Conservation (phyloP, 2,888 invertebrate genomes). For the Campopleginae sp. region DNA sequence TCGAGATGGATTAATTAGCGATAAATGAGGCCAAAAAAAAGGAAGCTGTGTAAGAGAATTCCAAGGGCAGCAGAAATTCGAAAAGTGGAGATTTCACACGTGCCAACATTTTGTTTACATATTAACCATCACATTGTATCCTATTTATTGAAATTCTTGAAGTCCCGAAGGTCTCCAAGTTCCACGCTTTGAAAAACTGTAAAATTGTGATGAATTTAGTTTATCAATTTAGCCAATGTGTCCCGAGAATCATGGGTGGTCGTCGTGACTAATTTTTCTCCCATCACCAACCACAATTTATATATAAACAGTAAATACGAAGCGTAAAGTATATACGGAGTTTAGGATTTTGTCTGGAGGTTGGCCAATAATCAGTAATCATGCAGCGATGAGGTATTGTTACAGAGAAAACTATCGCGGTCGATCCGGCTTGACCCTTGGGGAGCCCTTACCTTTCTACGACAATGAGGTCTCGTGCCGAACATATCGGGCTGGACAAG, state of each 20-base stretch:
- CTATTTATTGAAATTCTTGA: too few species aligned
- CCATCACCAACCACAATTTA: neutral
- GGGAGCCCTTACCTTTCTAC: conserved; percentile 10
- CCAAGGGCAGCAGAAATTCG: too few species aligned
- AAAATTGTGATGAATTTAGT: neutral
- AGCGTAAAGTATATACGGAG: neutral
- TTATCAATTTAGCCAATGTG: neutral
- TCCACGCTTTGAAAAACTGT: neutral
- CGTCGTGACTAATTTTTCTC: neutral
- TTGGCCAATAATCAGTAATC: conserved; percentile 32
- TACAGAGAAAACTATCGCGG: conserved; percentile 49
- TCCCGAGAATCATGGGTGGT: conserved; percentile 3
- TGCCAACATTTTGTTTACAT: too few species aligned
- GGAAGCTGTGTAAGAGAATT: too few species aligned
- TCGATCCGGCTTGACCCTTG: conserved; percentile 47
- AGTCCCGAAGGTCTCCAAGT: too few species aligned
- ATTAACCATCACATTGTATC: too few species aligned
- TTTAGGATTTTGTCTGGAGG: conserved; percentile 15
- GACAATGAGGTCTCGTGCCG: conserved; percentile 51
- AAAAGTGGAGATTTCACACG: too few species aligned
- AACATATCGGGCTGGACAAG: conserved; percentile 31
- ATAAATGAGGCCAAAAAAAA: too few species aligned
- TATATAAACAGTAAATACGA: neutral
- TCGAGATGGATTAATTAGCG: too few species aligned
- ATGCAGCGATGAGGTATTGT: conserved; percentile 42